phyloP scores from a whole-genome alignment of 2,888 invertebrate species.

The Acutogordius australiensis region DNA sequence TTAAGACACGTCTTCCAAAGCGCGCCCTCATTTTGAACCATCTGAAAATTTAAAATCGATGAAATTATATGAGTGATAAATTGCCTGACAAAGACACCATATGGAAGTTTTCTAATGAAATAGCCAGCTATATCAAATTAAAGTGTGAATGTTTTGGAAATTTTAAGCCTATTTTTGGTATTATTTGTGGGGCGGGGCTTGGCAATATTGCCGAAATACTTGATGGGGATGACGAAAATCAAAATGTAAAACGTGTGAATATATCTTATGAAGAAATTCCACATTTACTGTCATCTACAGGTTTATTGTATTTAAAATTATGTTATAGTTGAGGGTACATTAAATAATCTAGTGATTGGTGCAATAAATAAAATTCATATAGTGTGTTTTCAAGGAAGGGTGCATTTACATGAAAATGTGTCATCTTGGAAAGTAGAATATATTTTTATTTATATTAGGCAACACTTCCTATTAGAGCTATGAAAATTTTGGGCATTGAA shows the following conservation, averaged over 20 bases:
- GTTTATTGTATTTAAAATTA: too few species aligned
- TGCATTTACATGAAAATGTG: not conserved
- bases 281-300: not conserved
- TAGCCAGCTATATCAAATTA: not conserved
- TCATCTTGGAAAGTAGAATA: not conserved
- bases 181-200: constrained; percentile 1
- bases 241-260: not conserved
- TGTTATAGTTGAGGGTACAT: not conserved
- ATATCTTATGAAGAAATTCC: constrained; percentile 2
- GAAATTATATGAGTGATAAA: too few species aligned
- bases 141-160: not conserved
- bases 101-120: not conserved
- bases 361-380: not conserved
- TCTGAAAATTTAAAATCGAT: too few species aligned
- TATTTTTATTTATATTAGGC: not conserved
- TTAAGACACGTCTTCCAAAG: too few species aligned
- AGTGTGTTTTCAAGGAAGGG: not conserved
- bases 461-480: constrained; percentile 48
- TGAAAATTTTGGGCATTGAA: constrained; percentile 68
- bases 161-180: not conserved
- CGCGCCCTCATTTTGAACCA: too few species aligned
- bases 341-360: constrained; percentile 2
- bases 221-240: constrained; percentile 5
- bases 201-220: constrained; percentile 8
- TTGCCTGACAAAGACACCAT: not conserved